Percentiles rank a stretch among this genome's conserved stretches.
Evolutionary conservation across 1,140 invertebrate genomes (phyloP).

Genomic region (Drosophila melanogaster): Release_6_plus_ISO1_MT NC_004354.4:7694001-7694500

Average conservation of each 20-base stretch:
- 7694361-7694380: conserved; percentile 17
- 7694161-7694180: conserved; percentile 29
- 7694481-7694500: not conserved
- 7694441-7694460: conserved; percentile 62
- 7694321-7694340: conserved; percentile 51
- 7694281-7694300: conserved; percentile 65
- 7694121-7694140: not conserved
- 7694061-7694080: conserved; percentile 28
- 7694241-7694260: conserved; percentile 40
- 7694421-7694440: conserved; percentile 43
- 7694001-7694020: conserved; percentile 61
- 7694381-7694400: conserved; percentile 3
- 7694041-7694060: not conserved
- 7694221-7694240: conserved; percentile 17
- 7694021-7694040: conserved; percentile 7
- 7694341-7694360: conserved; percentile 38
- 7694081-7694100: not conserved
- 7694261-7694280: conserved; percentile 47
- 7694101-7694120: not conserved
- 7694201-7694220: not conserved
- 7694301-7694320: conserved; percentile 29
- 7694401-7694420: conserved; percentile 18
- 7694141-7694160: conserved; percentile 6
- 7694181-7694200: conserved; percentile 16
- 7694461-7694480: not conserved